phyloP scores from a whole-genome alignment of 2,888 invertebrate species.

The Muscina levida region DNA sequence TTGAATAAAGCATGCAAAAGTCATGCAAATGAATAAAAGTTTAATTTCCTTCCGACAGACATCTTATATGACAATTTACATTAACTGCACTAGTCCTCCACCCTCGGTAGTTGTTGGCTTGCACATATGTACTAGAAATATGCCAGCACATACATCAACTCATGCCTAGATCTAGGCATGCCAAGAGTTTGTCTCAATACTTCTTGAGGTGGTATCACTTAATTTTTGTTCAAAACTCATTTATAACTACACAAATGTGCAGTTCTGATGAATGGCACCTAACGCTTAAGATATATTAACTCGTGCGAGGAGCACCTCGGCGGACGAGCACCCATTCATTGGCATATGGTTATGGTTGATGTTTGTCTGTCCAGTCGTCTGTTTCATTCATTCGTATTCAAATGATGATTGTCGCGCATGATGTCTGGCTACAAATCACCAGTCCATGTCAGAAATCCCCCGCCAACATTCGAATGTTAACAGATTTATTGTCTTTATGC shows the following conservation, averaged over 20 bases:
- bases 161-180: no score
- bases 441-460: conserved; percentile 55
- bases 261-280: no score
- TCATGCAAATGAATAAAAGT: conserved; percentile 50
- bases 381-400: conserved; percentile 62
- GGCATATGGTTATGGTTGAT: conserved; percentile 5
- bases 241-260: conserved; percentile 42
- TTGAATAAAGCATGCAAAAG: conserved; percentile 20
- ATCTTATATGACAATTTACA: conserved; percentile 53
- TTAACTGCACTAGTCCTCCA: conserved; percentile 22
- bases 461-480: conserved; percentile 58
- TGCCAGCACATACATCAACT: neutral
- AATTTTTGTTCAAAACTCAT: conserved; percentile 53
- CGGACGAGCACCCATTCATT: conserved; percentile 16
- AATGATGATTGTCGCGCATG: conserved; percentile 66
- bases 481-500: conserved; percentile 61
- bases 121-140: conserved; percentile 1
- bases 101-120: neutral
- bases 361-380: neutral
- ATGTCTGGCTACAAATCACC: conserved; percentile 66
- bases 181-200: neutral
- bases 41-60: conserved; percentile 51
- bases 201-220: conserved; percentile 58
- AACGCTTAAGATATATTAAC: neutral
- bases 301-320: no score